These are phyloP conservation scores for Temnothorax nylanderi DNA, from an alignment of 1,140 invertebrate genomes.

Conservation along the genomic window DNA sequence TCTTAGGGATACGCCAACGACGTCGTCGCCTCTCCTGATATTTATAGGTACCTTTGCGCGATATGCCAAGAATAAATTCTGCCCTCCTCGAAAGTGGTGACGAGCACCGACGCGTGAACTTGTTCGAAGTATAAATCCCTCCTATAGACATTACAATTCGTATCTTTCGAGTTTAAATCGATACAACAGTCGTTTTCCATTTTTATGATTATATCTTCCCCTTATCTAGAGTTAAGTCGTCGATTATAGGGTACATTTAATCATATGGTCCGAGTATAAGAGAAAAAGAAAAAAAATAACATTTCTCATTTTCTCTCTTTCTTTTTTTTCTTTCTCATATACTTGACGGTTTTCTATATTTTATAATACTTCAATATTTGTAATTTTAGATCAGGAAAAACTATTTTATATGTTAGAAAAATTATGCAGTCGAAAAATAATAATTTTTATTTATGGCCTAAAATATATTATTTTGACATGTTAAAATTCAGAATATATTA, in stretches of 20 bases:
- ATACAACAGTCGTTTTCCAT: background rate
- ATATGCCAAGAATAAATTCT: slow-evolving; percentile 34
- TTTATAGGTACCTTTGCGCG: slow-evolving; percentile 44
- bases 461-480: background rate
- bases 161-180: slow-evolving; percentile 11
- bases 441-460: background rate
- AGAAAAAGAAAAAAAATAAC: background rate
- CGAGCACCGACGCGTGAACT: slow-evolving; percentile 13
- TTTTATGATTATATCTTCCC: background rate
- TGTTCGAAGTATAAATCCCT: background rate
- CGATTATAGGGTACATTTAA: background rate
- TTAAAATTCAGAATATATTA: background rate
- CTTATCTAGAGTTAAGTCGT: background rate
- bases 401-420: background rate
- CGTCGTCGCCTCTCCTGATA: slow-evolving; percentile 1
- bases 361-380: background rate
- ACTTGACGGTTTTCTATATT: background rate
- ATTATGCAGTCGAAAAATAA: background rate
- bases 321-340: background rate
- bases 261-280: background rate
- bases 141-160: background rate
- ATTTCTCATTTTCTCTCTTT: background rate
- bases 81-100: slow-evolving; percentile 40
- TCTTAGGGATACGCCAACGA: background rate
- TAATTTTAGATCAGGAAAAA: background rate